Evolutionary conservation across 2,113 vertebrate species (phyloP).

Genomic region (Catharus bicknelli): DNA sequence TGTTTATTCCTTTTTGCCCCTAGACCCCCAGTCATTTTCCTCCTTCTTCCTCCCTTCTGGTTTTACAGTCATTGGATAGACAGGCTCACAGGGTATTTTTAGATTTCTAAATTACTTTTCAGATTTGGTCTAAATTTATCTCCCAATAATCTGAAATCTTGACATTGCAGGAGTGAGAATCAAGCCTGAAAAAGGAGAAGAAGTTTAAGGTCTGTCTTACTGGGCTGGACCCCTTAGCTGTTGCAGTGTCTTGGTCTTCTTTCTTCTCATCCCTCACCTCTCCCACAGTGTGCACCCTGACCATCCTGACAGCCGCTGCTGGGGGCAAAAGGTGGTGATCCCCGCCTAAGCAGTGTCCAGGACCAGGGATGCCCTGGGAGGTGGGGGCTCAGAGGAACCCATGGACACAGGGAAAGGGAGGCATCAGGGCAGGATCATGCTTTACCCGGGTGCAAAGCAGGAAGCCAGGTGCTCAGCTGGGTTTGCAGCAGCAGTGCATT

Average conservation of each 20-base stretch:
- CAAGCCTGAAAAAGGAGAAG: neutral
- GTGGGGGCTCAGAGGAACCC: neutral
- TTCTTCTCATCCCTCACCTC: neutral
- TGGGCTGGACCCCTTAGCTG: neutral
- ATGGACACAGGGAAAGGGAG: neutral
- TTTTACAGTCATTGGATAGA: neutral
- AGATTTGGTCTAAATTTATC: slow-evolving; percentile 31
- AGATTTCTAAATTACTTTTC: slow-evolving; percentile 30
- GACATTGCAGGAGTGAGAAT: neutral
- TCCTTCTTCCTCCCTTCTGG: neutral
- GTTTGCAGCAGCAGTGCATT: neutral
- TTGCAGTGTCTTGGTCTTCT: neutral
- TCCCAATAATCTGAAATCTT: slow-evolving; percentile 34
- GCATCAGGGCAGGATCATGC: neutral
- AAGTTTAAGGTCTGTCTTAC: neutral
- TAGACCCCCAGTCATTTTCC: neutral
- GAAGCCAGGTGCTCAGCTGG: neutral
- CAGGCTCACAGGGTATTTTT: slow-evolving; percentile 14
- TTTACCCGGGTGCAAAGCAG: neutral
- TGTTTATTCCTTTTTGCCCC: neutral
- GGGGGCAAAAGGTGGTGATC: neutral
- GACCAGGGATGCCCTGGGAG: rapidly evolving
- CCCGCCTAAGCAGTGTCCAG: rapidly evolving
- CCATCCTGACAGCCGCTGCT: neutral
- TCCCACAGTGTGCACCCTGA: neutral